phyloP scores from a whole-genome alignment of 1,140 invertebrate species.

The Acarapis woodi region DNA sequence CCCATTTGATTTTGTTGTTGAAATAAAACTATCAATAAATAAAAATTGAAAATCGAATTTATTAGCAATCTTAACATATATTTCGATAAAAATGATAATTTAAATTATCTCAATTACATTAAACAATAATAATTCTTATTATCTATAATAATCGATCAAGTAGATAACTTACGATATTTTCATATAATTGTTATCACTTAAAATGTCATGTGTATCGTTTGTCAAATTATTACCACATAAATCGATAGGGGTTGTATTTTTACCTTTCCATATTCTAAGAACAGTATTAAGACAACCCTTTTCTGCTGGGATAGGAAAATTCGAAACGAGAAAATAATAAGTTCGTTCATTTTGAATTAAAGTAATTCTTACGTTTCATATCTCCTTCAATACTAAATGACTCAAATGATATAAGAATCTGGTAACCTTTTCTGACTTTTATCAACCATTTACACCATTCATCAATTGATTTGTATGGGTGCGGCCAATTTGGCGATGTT shows the following conservation, averaged over 20 bases:
- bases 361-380: slow-evolving; percentile 20
- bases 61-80: too few species aligned
- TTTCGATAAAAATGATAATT: too few species aligned
- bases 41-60: neutral
- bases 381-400: slow-evolving; percentile 63
- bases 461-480: slow-evolving; percentile 48
- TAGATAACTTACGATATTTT: slow-evolving; percentile 32
- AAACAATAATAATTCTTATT: too few species aligned
- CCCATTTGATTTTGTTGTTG: slow-evolving; percentile 49
- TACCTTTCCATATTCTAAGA: slow-evolving; percentile 50
- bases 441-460: slow-evolving; percentile 60
- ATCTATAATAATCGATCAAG: too few species aligned
- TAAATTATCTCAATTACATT: too few species aligned
- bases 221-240: slow-evolving; percentile 42
- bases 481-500: slow-evolving; percentile 48
- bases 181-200: slow-evolving; percentile 45
- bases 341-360: neutral
- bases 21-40: slow-evolving; percentile 35
- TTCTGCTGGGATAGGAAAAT: slow-evolving; percentile 21
- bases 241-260: slow-evolving; percentile 39
- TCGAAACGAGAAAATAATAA: neutral
- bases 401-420: slow-evolving; percentile 57
- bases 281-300: slow-evolving; percentile 66
- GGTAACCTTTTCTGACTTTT: slow-evolving; percentile 41
- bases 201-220: slow-evolving; percentile 40